phyloP scores from a whole-genome alignment of 2,797 vertebrate species.

The Pristis pectinata region DNA sequence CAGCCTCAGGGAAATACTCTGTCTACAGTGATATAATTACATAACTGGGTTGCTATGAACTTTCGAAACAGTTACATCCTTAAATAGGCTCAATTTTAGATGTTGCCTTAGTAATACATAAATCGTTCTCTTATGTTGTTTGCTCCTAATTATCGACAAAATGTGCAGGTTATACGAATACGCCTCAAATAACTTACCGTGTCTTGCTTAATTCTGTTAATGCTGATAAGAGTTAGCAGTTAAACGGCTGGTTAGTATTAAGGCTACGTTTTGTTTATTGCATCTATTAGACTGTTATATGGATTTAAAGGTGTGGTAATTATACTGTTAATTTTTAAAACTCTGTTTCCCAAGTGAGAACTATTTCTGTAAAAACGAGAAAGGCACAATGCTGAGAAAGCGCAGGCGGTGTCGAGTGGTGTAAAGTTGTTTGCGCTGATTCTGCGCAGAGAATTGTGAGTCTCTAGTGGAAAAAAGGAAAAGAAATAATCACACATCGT shows the following conservation, averaged over 20 bases:
- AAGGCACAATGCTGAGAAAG: not conserved
- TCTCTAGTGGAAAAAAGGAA: not conserved
- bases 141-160: not conserved
- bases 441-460: not conserved
- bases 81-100: constrained; percentile 6
- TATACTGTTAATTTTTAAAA: not conserved
- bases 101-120: not conserved
- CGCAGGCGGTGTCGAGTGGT: not conserved
- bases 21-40: not conserved
- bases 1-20: not conserved
- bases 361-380: not conserved
- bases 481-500: not conserved
- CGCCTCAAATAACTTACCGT: not conserved
- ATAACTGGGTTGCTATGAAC: not conserved
- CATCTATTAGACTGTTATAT: not conserved
- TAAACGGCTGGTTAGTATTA: not conserved
- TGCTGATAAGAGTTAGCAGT: not conserved
- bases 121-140: not conserved
- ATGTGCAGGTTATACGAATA: not conserved
- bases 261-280: constrained; percentile 2
- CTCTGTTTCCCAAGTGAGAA: not conserved
- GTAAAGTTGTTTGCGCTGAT: not conserved
- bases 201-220: not conserved
- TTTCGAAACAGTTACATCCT: not conserved
- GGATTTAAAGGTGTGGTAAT: not conserved